Percentiles rank a stretch among this genome's conserved stretches.
These are phyloP conservation scores for Lasiurus borealis DNA, from an alignment of 2,113 vertebrate genomes.

Conservation along the genomic window DNA sequence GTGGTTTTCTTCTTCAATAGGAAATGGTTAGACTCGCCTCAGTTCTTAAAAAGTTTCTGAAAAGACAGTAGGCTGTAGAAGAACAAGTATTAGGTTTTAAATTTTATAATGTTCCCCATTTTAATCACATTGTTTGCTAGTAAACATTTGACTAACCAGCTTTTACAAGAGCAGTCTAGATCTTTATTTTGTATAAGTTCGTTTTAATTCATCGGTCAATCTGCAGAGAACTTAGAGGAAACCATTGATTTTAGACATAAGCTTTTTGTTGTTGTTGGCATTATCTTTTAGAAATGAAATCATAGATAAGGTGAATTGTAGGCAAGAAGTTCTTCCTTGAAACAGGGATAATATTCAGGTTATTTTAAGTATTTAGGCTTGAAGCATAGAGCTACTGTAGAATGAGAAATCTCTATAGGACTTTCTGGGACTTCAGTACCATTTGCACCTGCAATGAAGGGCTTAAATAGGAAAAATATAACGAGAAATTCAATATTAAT, in stretches of 20 bases:
- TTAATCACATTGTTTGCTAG: conserved; percentile 81
- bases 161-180: conserved; percentile 73
- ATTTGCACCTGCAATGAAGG: conserved; percentile 70
- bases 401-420: conserved; percentile 68
- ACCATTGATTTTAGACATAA: conserved; percentile 73
- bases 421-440: conserved; percentile 77
- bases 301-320: conserved; percentile 75
- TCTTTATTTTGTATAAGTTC: conserved; percentile 77
- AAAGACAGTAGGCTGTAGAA: conserved; percentile 86
- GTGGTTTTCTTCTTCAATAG: conserved; percentile 88
- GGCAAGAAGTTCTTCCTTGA: conserved; percentile 70
- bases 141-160: conserved; percentile 73
- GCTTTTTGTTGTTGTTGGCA: conserved; percentile 75
- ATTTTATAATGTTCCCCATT: conserved; percentile 82
- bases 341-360: conserved; percentile 75
- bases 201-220: conserved; percentile 66
- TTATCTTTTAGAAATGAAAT: conserved; percentile 76
- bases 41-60: conserved; percentile 85
- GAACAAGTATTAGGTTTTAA: conserved; percentile 87
- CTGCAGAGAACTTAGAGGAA: conserved; percentile 66
- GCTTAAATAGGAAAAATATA: conserved; percentile 76
- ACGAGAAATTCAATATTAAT: conserved; percentile 69
- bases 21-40: conserved; percentile 85
- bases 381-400: conserved; percentile 77
- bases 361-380: conserved; percentile 78